These are phyloP conservation scores for Mnemiopsis leidyi DNA, from an alignment of 37 sponge, comb jelly and placozoan species.

Conservation along the genomic window DNA sequence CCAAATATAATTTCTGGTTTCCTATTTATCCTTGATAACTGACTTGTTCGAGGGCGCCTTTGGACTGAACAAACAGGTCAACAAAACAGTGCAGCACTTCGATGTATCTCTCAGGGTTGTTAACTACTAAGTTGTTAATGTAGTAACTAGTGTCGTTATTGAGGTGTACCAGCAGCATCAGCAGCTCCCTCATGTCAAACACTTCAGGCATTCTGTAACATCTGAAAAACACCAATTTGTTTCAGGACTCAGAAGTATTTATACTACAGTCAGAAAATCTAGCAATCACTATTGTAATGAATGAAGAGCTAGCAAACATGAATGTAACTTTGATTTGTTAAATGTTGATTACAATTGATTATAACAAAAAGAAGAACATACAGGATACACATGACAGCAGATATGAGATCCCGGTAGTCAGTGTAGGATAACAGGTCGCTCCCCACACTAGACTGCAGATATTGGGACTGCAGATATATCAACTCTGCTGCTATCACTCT, in stretches of 20 bases:
- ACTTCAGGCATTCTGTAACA: slow-evolving; percentile 26
- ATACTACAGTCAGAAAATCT: no score
- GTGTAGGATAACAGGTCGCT: slow-evolving; percentile 8
- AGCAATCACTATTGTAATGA: no score
- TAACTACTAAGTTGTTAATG: neutral
- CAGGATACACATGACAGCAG: slow-evolving; percentile 12
- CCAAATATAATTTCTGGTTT: no score
- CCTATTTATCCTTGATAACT: no score
- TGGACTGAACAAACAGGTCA: neutral
- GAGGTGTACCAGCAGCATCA: neutral
- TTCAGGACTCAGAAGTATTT: no score
- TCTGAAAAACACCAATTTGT: no score
- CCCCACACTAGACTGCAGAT: neutral
- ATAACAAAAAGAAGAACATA: no score
- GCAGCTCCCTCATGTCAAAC: neutral
- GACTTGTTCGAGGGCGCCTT: neutral
- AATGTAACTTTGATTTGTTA: no score
- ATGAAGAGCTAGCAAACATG: no score
- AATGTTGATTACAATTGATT: no score
- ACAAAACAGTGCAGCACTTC: slow-evolving; percentile 1
- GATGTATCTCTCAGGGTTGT: slow-evolving; percentile 18
- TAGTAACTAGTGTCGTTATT: neutral
- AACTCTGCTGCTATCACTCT: slow-evolving; percentile 7
- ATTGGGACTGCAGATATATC: neutral
- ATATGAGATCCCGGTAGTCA: neutral